Evolutionary conservation across 2,888 invertebrate species (phyloP), one percentile per base, ranked within the genome.

Genomic region (Dolichopus griseipennis): DNA sequence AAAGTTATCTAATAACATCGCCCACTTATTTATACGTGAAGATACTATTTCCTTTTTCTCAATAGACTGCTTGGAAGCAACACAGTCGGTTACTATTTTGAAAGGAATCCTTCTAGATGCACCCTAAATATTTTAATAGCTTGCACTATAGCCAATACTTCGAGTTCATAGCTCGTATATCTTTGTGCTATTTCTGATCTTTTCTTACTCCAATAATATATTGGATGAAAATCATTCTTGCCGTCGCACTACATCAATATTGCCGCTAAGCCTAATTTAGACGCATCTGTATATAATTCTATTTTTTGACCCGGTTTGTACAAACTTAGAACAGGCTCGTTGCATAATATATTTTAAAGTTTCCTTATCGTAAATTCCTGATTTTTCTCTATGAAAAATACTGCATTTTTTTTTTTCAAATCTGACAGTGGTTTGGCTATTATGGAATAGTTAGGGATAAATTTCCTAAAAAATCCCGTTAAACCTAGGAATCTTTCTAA

Each of bases 141-240:
- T 12, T 8, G 4, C 10, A 69, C 65, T 8, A 69, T 34, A 1
- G 69, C 67, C 15, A 67, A 21, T 0, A 66, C 63, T 37, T 69
- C 68, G 5, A 68, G 43, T 62, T 78, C 76, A 66, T 77, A 77
- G 62, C 73, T 74, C 61, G 74, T 73, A 68, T 74, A 76, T 5
- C 72, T 61, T 21, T 69, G 65, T 67, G 74, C 76, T 33, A 75
- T 73, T 4, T 66, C 20, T 41, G 64, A 15, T 22, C 52, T 65
- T 27, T 63, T 67, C 67, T 52, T 63, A 61, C 41, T 69, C 52
- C 15, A 62, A 34, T 21, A 34, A 21, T 18, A 41, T 7, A 66
- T 33, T 52, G 68, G 66, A 20, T 68, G 66, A 0, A 68, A 52
- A 22, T 22, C 10, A 34, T 43, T 61, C 52, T 66, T 63, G 1